Evolutionary conservation across 2,797 vertebrate genomes (phyloP).

Genomic region (Bovichtus variegatus): DNA sequence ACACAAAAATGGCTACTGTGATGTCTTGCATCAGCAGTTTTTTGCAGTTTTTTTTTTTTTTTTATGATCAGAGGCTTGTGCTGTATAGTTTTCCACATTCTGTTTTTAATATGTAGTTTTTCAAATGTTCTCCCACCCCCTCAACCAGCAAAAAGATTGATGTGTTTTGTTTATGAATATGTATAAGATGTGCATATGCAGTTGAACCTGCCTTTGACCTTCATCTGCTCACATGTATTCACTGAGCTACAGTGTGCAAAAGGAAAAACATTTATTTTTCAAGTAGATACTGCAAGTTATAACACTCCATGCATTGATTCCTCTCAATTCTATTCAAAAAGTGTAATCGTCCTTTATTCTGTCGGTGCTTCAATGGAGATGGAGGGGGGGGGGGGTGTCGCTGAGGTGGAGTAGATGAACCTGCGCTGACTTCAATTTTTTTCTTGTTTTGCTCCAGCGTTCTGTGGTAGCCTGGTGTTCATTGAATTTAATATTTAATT

Average conservation of each 20-base stretch:
- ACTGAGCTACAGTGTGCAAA: conserved; percentile 43
- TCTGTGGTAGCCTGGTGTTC: conserved; percentile 13
- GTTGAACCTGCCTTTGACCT: conserved; percentile 83
- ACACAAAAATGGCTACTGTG: conserved; percentile 56
- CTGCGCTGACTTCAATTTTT: neutral
- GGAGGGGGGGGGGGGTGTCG: neutral
- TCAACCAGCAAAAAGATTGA: conserved; percentile 77
- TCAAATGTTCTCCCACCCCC: conserved; percentile 56
- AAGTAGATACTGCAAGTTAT: conserved; percentile 32
- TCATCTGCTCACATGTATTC: conserved; percentile 68
- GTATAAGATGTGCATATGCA: conserved; percentile 76
- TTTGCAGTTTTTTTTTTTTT: conserved; percentile 37
- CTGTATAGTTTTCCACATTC: conserved; percentile 47
- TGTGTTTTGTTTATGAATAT: conserved; percentile 81
- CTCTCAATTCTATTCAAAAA: conserved; percentile 27
- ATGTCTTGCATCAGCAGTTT: conserved; percentile 60
- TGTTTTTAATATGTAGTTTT: conserved; percentile 70
- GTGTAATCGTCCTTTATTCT: conserved; percentile 15
- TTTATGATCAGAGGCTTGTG: conserved; percentile 53
- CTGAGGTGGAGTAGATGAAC: conserved; percentile 25
- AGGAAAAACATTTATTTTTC: conserved; percentile 45
- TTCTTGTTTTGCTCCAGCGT: neutral
- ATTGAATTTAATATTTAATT: conserved; percentile 42
- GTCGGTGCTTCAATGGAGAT: conserved; percentile 7
- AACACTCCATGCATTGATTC: conserved; percentile 21